Evolutionary conservation across 2,113 vertebrate genomes (phyloP).

Genomic region (Cathartes aura): DNA sequence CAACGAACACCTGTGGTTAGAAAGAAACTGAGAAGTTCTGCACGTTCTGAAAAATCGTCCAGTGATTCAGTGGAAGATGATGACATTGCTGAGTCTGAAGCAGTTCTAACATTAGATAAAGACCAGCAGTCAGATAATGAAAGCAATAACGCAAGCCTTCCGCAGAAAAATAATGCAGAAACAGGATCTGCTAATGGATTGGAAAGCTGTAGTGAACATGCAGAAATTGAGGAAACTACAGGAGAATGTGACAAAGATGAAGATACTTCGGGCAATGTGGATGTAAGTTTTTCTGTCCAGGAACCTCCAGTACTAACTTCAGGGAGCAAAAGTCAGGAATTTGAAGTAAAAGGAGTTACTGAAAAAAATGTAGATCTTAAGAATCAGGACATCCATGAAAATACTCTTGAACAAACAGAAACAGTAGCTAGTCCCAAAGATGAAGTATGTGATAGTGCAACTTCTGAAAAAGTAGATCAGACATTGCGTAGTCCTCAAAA

Average conservation of each 20-base stretch:
- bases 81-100: slow-evolving; percentile 66
- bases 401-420: slow-evolving; percentile 7
- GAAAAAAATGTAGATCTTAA: neutral
- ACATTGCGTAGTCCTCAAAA: neutral
- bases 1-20: slow-evolving; percentile 74
- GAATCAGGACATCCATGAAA: neutral
- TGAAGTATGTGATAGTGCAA: neutral
- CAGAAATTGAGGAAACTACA: slow-evolving; percentile 5
- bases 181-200: slow-evolving; percentile 61
- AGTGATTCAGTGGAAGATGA: slow-evolving; percentile 78
- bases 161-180: slow-evolving; percentile 13
- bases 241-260: neutral
- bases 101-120: slow-evolving; percentile 43
- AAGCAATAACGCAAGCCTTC: neutral
- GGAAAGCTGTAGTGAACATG: slow-evolving; percentile 46
- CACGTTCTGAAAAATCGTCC: slow-evolving; percentile 64
- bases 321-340: slow-evolving; percentile 11
- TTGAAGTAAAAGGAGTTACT: neutral
- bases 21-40: slow-evolving; percentile 82
- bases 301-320: neutral
- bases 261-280: neutral
- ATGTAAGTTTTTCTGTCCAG: slow-evolving; percentile 16
- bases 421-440: neutral
- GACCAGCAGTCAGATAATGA: slow-evolving; percentile 60
- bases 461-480: neutral